phyloP scores from a whole-genome alignment of 2,113 vertebrate species.

The Corythornis cristatus region DNA sequence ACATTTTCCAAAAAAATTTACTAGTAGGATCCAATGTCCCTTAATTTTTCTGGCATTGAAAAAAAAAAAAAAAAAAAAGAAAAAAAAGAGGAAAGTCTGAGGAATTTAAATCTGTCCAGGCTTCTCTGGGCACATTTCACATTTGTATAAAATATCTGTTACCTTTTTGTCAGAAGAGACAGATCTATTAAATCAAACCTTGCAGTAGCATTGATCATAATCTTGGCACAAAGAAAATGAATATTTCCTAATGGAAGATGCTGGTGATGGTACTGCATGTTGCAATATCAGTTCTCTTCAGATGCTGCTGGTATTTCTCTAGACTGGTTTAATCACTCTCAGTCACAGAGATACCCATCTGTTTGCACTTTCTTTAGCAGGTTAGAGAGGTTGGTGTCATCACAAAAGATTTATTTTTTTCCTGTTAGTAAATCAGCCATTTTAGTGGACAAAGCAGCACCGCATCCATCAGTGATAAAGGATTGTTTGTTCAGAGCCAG shows the following conservation, averaged over 20 bases:
- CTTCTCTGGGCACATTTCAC: conserved; percentile 14
- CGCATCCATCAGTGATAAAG: neutral
- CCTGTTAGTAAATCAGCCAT: conserved; percentile 57
- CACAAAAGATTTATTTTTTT: conserved; percentile 52
- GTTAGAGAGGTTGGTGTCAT: conserved; percentile 41
- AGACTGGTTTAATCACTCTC: conserved; percentile 40
- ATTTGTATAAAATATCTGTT: conserved; percentile 45
- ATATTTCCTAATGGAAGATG: neutral
- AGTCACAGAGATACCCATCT: conserved; percentile 46
- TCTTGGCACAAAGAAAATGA: neutral
- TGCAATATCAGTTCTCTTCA: neutral
- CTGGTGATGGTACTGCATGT: neutral
- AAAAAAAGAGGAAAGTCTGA: conserved; percentile 33
- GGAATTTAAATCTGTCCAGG: conserved; percentile 44
- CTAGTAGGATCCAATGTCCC: conserved; percentile 45
- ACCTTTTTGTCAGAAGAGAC: conserved; percentile 10
- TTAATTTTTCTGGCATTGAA: conserved; percentile 53
- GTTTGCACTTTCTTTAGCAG: conserved; percentile 34
- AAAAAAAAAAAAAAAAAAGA: no score
- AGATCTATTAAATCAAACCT: conserved; percentile 34
- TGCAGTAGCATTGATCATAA: neutral
- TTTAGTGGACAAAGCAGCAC: conserved; percentile 44
- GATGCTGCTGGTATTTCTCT: neutral
- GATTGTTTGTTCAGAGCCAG: conserved; percentile 7
- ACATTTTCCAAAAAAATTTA: neutral